Base-by-base conservation (phyloP, 2,113 vertebrate genomes). In the Gavialis gangeticus region DNA sequence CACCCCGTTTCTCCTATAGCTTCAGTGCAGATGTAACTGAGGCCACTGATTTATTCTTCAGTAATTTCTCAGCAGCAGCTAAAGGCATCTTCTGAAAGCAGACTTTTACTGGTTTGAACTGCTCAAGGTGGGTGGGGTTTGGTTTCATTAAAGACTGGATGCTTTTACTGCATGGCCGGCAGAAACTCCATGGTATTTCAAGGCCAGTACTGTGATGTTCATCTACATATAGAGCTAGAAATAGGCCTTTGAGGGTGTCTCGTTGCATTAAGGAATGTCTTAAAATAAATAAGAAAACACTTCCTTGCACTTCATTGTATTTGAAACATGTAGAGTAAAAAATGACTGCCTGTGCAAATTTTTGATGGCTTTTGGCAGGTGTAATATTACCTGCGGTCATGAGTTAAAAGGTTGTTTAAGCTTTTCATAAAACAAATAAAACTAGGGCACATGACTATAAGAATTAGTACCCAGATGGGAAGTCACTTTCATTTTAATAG, bases 241-340 rank as follows among this genome's bases (percentile, higher is more conserved):
- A 66, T 54, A 10, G 22, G 58, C 1, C 0, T n/a, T 80, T 60
- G 73, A 81, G 5, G 5, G 12, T 69, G 13, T 93, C 62, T 92
- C 67, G 34, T 19, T 75, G 54, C 54, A 58, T 84, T 83, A 88
- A 91, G 67, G 66, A 93, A 95, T 91, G 91, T 75, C 58, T 96
- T 67, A 93, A 84, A 94, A 91, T 80, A 95, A 95, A 92, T 60
- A 96, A 92, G 75, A 30, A 88, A 84, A 88, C 84, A 22, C 3
- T 86, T 95, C 82, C 46, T 84, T 89, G 67, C 79, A 58, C 19
- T 75, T 22, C 34, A 64, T 82, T 17, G 59, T 64, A 67, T 88
- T 80, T 75, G 66, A 80, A 88, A 71, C 56, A 82, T 55, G 37
- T 84, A 67, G 63, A 1, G 30, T 79, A 84, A 87, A 58, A 90